A percentile compares a stretch with the other conserved stretches of the same genome.
These are phyloP conservation scores for Syngnathus rostellatus DNA, from an alignment of 2,797 vertebrate genomes.

Conservation along the genomic window DNA sequence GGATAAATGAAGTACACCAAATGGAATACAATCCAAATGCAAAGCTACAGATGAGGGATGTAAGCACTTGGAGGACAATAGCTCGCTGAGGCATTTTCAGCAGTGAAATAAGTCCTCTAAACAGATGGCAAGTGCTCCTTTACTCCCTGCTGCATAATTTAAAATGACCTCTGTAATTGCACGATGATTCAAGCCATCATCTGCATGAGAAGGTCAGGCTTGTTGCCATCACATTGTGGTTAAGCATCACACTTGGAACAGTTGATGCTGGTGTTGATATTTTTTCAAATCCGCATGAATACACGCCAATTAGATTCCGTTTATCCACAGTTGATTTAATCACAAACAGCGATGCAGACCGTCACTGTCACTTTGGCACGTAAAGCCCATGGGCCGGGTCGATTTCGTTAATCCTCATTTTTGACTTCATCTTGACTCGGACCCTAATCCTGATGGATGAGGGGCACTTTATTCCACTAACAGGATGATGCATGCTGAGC, in stretches of 20 bases:
- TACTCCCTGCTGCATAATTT: slow-evolving; percentile 53
- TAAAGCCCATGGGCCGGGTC: neutral
- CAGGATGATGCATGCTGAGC: neutral
- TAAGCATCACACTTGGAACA: slow-evolving; percentile 20
- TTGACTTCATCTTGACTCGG: slow-evolving; percentile 29
- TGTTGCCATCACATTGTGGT: slow-evolving; percentile 37
- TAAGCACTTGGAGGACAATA: neutral
- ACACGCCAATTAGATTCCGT: neutral
- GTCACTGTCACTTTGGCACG: neutral
- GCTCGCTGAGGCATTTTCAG: neutral
- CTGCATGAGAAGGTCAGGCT: slow-evolving; percentile 48
- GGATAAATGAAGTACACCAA: neutral
- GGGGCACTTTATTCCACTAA: slow-evolving; percentile 6
- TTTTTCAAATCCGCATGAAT: neutral
- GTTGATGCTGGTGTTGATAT: slow-evolving; percentile 29
- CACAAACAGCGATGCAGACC: neutral
- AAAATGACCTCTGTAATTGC: slow-evolving; percentile 58
- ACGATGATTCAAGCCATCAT: slow-evolving; percentile 56
- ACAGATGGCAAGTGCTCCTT: slow-evolving; percentile 51
- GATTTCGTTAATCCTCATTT: slow-evolving; percentile 17
- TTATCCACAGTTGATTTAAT: neutral
- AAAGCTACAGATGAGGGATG: neutral
- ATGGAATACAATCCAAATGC: neutral
- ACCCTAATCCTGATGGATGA: slow-evolving; percentile 35
- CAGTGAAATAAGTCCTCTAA: slow-evolving; percentile 52